A percentile compares a stretch with the other conserved stretches of the same genome.
Evolutionary conservation across 2,888 invertebrate genomes (phyloP).

Genomic region (Ashinkailepas kermadecensis): DNA sequence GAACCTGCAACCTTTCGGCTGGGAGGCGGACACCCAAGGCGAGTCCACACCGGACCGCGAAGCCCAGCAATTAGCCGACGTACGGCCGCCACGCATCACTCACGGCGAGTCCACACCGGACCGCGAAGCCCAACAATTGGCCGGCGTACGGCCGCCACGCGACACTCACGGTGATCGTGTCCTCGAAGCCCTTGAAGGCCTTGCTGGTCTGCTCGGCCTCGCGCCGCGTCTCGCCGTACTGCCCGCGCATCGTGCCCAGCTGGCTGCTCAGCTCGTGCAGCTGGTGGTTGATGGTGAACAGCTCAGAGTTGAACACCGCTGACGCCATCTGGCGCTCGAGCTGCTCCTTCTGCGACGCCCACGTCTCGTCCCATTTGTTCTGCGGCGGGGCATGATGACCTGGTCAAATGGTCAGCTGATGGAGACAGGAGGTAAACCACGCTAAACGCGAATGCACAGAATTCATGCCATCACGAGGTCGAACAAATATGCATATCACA

Average conservation of each 20-base stretch:
- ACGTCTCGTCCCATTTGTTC: slow-evolving; percentile 57
- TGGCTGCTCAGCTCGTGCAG: slow-evolving; percentile 59
- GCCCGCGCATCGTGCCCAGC: slow-evolving; percentile 55
- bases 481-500: no score
- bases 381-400: slow-evolving; percentile 44
- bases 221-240: slow-evolving; percentile 63
- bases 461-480: no score
- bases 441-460: no score
- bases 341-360: slow-evolving; percentile 52
- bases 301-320: not conserved
- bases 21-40: no score
- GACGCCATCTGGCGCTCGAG: slow-evolving; percentile 50
- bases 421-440: not conserved
- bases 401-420: not conserved
- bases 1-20: no score
- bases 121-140: no score
- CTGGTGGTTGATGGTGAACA: slow-evolving; percentile 55
- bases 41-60: no score
- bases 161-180: slow-evolving; percentile 61
- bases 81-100: no score
- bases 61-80: no score
- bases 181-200: slow-evolving; percentile 67
- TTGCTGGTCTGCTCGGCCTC: slow-evolving; percentile 61
- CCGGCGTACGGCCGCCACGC: not conserved
- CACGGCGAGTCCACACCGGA: no score